Evolutionary conservation across 2,888 invertebrate genomes (phyloP).

Genomic region (Deilephila porcellus): DNA sequence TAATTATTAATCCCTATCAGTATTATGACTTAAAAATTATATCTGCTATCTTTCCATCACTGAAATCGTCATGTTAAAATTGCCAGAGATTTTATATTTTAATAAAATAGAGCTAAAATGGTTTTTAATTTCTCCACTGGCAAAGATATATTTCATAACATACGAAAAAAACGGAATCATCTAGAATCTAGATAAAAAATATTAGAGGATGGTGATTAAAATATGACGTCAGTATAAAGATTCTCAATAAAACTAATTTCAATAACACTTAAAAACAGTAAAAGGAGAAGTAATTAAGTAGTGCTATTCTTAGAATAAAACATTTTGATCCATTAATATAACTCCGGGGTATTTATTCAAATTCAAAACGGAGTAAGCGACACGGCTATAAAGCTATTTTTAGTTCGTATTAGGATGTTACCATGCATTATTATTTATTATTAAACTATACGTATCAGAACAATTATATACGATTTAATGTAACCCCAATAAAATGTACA

Average conservation of each 20-base stretch:
- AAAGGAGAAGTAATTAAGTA: neutral
- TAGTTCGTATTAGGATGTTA: neutral
- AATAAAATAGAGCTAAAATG: too few relatives aligned
- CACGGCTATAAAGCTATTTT: neutral
- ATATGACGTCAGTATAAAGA: neutral
- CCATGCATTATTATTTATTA: constrained; percentile 5
- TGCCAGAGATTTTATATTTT: too few relatives aligned
- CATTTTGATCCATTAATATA: neutral
- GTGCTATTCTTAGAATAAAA: neutral
- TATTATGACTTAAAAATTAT: too few relatives aligned
- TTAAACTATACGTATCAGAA: constrained; percentile 2
- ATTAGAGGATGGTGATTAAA: neutral
- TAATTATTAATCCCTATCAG: too few relatives aligned
- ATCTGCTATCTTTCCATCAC: too few relatives aligned
- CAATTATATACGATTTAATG: constrained; percentile 13
- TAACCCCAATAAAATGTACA: constrained; percentile 23
- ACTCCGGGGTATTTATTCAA: neutral
- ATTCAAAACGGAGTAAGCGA: neutral
- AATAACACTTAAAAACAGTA: neutral
- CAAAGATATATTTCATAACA: too few relatives aligned
- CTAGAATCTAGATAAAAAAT: too few relatives aligned
- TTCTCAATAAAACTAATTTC: neutral
- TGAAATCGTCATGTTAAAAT: too few relatives aligned
- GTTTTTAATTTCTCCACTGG: too few relatives aligned
- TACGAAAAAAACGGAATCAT: too few relatives aligned